Evolutionary conservation across 2,797 vertebrate genomes (phyloP).

Genomic region (Sciurus carolinensis): DNA sequence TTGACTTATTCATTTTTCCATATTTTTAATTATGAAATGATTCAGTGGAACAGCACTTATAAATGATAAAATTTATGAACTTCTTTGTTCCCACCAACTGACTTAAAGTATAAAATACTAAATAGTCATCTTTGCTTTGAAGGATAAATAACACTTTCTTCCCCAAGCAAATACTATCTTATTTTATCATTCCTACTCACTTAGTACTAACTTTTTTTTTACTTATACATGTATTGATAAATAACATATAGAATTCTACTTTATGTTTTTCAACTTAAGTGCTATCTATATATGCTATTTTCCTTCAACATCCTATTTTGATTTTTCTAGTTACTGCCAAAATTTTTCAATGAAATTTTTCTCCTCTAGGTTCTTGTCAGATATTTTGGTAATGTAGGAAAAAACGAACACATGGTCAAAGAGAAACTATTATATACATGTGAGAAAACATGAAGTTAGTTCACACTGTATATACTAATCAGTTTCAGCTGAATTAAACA

Average conservation of each 20-base stretch:
- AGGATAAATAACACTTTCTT: background rate
- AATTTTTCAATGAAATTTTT: background rate
- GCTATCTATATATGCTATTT: background rate
- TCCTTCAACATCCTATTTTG: background rate
- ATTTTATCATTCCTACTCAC: background rate
- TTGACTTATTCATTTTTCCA: background rate
- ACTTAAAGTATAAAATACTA: background rate
- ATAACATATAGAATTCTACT: background rate
- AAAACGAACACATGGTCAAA: too few species aligned
- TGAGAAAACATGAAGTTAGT: background rate
- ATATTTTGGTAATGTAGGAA: too few species aligned
- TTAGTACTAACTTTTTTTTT: background rate
- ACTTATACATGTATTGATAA: background rate
- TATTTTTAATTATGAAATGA: constrained; percentile 53
- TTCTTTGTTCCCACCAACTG: background rate
- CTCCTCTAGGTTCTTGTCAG: too few species aligned
- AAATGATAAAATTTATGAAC: background rate
- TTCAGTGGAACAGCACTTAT: background rate
- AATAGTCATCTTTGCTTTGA: background rate
- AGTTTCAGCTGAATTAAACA: background rate
- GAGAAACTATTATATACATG: too few species aligned
- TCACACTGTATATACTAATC: background rate
- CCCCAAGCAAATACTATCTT: background rate
- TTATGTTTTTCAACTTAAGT: constrained; percentile 21
- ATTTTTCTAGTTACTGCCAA: constrained; percentile 16